Evolutionary conservation across 2,888 invertebrate species (phyloP).

Genomic region (Machimus rusticus): DNA sequence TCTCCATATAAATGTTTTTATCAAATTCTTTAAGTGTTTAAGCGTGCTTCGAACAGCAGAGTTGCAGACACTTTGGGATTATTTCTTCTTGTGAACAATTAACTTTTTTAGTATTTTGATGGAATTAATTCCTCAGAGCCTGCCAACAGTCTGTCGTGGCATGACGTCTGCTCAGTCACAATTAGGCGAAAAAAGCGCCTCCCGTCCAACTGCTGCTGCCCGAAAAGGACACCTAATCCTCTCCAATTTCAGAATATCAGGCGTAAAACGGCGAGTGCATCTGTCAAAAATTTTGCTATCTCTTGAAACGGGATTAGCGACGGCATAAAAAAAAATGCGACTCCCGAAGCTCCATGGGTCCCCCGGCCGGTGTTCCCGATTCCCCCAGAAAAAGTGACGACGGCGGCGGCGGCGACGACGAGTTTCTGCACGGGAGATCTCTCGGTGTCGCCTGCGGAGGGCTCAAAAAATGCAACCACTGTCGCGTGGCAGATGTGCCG

Average conservation of each 20-base stretch:
- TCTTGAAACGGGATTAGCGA: not conserved
- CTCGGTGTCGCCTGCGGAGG: not conserved
- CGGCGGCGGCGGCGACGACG: not conserved
- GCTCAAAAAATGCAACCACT: conserved; percentile 20
- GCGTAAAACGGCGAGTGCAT: conserved; percentile 34
- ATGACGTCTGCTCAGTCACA: not conserved
- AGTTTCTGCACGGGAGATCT: not conserved
- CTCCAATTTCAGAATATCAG: not conserved
- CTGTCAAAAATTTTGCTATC: conserved; percentile 39
- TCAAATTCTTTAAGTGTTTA: too few species aligned
- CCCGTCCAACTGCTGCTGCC: conserved; percentile 4
- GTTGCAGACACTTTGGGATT: too few species aligned
- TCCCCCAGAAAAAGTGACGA: not conserved
- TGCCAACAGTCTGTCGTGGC: not conserved
- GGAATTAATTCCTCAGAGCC: not conserved
- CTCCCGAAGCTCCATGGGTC: not conserved
- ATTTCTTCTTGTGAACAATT: too few species aligned
- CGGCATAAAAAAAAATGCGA: not conserved
- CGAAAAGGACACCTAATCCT: conserved; percentile 20
- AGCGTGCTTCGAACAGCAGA: too few species aligned
- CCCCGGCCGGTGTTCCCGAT: not conserved
- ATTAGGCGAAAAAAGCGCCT: conserved; percentile 4
- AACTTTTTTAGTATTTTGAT: not conserved
- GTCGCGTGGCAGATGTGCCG: conserved; percentile 39
- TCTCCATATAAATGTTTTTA: too few species aligned